Percentiles rank a stretch among this genome's conserved stretches.
phyloP scores from a whole-genome alignment of 2,113 vertebrate species.

The human (Homo sapiens) region DNA sequence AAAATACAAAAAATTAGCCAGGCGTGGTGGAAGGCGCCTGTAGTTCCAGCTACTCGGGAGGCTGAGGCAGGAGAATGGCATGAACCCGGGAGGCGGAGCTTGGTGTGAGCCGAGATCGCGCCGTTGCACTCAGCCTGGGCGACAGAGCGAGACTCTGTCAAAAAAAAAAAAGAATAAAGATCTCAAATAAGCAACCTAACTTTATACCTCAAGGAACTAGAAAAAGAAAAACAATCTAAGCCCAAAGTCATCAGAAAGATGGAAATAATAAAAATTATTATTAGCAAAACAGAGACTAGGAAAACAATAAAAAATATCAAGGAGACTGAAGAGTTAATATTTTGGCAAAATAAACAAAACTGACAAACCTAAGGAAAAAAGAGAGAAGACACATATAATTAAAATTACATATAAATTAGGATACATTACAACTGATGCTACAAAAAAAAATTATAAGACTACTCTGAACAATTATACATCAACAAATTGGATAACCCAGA shows the following conservation, averaged over 20 bases:
- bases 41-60: too few relatives aligned
- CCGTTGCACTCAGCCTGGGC: too few relatives aligned
- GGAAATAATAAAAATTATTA: not conserved
- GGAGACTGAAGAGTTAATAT: not conserved
- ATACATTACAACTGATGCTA: not conserved
- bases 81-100: too few relatives aligned
- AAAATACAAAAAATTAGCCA: too few relatives aligned
- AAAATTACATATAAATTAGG: not conserved
- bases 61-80: too few relatives aligned
- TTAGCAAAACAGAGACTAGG: not conserved
- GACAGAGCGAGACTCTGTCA: too few relatives aligned
- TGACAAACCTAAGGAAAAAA: not conserved
- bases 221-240: not conserved
- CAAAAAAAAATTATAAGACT: not conserved
- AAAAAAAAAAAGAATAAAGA: not conserved
- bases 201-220: not conserved
- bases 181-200: not conserved
- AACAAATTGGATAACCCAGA: not conserved
- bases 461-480: not conserved
- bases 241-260: not conserved
- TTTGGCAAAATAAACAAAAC: not conserved
- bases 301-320: not conserved
- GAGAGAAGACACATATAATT: not conserved
- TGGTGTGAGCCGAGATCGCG: too few relatives aligned
- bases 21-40: too few relatives aligned